Evolutionary conservation across 2,888 invertebrate genomes (phyloP).

Genomic region (Papilio protenor): DNA sequence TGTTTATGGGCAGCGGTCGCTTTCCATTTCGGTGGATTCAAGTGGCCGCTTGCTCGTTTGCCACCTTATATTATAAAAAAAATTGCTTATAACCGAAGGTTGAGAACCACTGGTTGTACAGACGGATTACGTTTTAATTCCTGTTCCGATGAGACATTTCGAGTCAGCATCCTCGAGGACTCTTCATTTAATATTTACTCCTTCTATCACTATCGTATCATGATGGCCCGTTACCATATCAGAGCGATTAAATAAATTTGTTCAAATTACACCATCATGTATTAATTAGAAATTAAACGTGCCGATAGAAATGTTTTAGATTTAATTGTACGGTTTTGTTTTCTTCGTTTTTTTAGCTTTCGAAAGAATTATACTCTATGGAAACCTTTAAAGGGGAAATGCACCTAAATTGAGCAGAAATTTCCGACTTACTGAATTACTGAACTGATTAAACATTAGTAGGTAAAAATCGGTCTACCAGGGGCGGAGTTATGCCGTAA

Average conservation of each 20-base stretch:
- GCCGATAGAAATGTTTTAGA: slow-evolving; percentile 1
- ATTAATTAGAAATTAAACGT: slow-evolving; percentile 34
- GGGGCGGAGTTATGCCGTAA: too few species aligned
- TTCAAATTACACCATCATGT: slow-evolving; percentile 18
- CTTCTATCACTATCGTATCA: background rate
- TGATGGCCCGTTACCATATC: slow-evolving; percentile 30
- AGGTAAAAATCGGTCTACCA: too few species aligned
- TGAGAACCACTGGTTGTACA: slow-evolving; percentile 22
- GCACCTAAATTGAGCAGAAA: background rate
- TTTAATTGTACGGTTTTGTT: too few species aligned
- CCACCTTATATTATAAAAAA: too few species aligned
- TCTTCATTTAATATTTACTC: slow-evolving; percentile 33
- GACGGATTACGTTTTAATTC: slow-evolving; percentile 40
- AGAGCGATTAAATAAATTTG: slow-evolving; percentile 35
- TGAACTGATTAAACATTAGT: too few species aligned
- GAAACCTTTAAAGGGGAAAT: background rate
- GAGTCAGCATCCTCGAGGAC: slow-evolving; percentile 25
- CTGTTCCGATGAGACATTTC: slow-evolving; percentile 35
- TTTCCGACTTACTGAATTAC: too few species aligned
- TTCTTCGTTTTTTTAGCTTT: background rate
- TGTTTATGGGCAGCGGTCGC: too few species aligned
- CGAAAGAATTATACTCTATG: background rate
- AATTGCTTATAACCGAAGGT: background rate
- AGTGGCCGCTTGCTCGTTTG: too few species aligned
- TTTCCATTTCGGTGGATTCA: too few species aligned